Evolutionary conservation across 2,888 invertebrate species (phyloP).

Genomic region (Nasonia oneida): DNA sequence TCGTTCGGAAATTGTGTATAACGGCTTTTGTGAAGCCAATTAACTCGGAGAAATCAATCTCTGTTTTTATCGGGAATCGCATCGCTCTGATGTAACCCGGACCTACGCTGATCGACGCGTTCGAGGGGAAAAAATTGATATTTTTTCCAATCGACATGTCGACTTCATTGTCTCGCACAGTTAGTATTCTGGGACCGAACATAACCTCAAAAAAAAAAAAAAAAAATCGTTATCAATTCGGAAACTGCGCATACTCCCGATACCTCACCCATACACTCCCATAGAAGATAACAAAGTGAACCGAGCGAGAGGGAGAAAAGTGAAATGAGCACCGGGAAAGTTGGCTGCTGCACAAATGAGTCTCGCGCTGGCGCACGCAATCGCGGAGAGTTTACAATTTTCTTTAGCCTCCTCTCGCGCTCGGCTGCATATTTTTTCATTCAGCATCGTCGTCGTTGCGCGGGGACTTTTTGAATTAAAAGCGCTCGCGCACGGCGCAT

Average conservation of each 20-base stretch:
- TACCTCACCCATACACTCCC: neutral
- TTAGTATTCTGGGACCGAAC: neutral
- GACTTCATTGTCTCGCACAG: neutral
- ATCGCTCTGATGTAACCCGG: conserved; percentile 52
- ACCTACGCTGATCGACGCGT: conserved; percentile 60
- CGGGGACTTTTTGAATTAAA: neutral
- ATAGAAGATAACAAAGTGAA: neutral
- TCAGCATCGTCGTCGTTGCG: neutral
- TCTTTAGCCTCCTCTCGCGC: conserved; percentile 2
- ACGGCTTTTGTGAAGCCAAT: neutral
- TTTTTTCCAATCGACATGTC: too few relatives aligned
- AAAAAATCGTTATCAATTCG: neutral
- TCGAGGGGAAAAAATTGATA: too few relatives aligned
- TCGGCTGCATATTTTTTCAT: conserved; percentile 4
- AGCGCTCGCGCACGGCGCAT: neutral
- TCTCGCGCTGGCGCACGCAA: neutral
- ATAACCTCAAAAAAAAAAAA: neutral
- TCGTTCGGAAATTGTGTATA: neutral
- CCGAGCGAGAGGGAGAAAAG: neutral
- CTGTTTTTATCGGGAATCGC: conserved; percentile 21
- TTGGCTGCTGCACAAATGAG: neutral
- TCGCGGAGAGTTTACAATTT: conserved; percentile 2
- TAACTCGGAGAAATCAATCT: conserved; percentile 17
- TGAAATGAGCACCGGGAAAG: neutral
- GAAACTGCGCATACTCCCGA: neutral